These are phyloP conservation scores for Climacteris rufus DNA, from an alignment of 2,113 vertebrate species.

Conservation along the genomic window DNA sequence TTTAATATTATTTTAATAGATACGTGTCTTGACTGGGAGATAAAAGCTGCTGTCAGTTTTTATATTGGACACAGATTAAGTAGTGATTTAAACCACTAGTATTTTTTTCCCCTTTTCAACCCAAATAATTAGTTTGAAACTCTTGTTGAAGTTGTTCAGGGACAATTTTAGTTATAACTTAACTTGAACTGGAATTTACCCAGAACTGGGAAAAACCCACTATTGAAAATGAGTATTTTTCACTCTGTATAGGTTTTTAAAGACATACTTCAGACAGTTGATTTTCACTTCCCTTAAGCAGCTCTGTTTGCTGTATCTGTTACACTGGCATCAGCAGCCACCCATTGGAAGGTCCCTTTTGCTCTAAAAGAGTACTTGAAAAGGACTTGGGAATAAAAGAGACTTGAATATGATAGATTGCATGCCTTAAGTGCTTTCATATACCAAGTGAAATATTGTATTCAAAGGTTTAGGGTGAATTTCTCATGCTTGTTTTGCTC, in stretches of 20 bases:
- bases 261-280: neutral
- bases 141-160: neutral
- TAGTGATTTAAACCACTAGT: neutral
- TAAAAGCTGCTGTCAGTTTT: neutral
- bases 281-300: neutral
- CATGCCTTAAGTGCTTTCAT: neutral
- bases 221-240: neutral
- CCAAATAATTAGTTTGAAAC: neutral
- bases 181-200: neutral
- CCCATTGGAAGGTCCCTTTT: neutral
- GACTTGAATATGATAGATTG: neutral
- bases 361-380: neutral
- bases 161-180: neutral
- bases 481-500: neutral
- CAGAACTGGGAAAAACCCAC: neutral
- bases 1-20: neutral
- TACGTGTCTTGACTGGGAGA: neutral
- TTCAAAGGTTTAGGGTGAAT: neutral
- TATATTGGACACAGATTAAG: neutral
- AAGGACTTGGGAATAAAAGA: neutral
- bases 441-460: neutral
- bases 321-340: neutral
- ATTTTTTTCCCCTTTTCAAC: neutral
- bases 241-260: neutral
- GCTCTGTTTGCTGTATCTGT: neutral